phyloP scores from a whole-genome alignment of 2,888 invertebrate genomes.

The Argyresthia albistria region DNA sequence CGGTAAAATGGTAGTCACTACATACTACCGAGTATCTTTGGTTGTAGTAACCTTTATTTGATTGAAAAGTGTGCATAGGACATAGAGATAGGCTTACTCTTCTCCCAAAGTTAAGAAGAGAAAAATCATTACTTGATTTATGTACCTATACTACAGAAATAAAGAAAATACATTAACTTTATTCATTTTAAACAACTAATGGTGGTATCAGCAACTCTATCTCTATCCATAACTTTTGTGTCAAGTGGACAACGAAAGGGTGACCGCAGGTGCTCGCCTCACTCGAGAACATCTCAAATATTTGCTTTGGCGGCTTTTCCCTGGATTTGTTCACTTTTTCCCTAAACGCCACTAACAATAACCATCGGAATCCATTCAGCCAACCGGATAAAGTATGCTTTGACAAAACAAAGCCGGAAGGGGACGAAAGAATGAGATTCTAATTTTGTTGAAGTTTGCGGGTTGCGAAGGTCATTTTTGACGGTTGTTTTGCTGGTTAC shows the following conservation, averaged over 20 bases:
- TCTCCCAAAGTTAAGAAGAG: no score
- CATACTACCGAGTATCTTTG: no score
- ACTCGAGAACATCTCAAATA: constrained; percentile 59
- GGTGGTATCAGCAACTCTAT: constrained; percentile 21
- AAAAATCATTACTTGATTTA: no score
- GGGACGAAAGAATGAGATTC: constrained; percentile 19
- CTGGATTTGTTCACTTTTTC: constrained; percentile 46
- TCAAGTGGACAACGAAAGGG: constrained; percentile 47
- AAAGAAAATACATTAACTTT: no score
- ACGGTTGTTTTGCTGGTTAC: neutral
- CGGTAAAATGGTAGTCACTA: no score
- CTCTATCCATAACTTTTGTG: constrained; percentile 15
- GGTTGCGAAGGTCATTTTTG: constrained; percentile 13
- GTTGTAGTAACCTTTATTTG: no score
- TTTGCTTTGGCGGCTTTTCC: constrained; percentile 58
- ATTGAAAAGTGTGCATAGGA: no score
- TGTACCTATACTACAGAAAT: no score
- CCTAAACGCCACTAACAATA: constrained; percentile 41
- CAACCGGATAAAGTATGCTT: constrained; percentile 65
- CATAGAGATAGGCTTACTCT: no score
- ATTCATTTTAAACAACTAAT: no score
- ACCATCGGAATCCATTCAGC: constrained; percentile 51
- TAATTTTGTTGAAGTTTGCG: constrained; percentile 13
- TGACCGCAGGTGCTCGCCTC: constrained; percentile 57
- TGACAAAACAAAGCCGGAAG: constrained; percentile 50